Base-by-base conservation (phyloP, 2,797 vertebrate genomes). In the Cyprinella venusta region DNA sequence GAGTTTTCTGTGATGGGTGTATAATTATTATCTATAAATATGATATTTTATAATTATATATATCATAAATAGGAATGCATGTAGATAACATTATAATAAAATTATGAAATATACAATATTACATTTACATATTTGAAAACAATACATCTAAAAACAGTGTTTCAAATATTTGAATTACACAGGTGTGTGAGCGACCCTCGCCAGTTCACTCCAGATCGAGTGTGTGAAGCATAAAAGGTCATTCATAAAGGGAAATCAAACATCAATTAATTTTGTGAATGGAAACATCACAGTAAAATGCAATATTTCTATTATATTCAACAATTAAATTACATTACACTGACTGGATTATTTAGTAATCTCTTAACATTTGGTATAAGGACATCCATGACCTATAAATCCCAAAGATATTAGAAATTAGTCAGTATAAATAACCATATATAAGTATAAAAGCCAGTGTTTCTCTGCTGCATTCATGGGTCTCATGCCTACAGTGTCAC, bases 401-500 rank as follows among this genome's bases (percentile, higher is more conserved):
- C 18, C 24, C 24, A 21, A 74, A 74, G 18, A 54, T 63, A 3
- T 59, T 0, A 59, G 9, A 59, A 59, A 59, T 59, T 1, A 4
- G 52, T 54, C 26, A 75, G 71, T n/a, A 38, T 5, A 26, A 40
- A 65, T 40, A 38, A 21, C 21, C 77, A 16, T 21, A 68, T 13
- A n/a, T n/a, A 5, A 63, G 18, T 54, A 6, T 74, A 48, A 26
- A 26, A 52, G 30, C 15, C 33, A 8, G 26, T n/a, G 16, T 24
- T 24, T 38, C 48, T 61, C 52, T 61, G 36, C 16, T 48, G 21
- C 33, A 18, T 64, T 84, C 42, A 64, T 38, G 54, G 68, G 36
- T 69, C 52, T 52, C 33, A 71, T 70, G 36, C 52, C 64, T 63
- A 81, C 79, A 56, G 52, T 63, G 68, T 76, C 79, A 76, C 38